Evolutionary conservation across 2,113 vertebrate genomes (phyloP).

Genomic region (Aramus guarauna): DNA sequence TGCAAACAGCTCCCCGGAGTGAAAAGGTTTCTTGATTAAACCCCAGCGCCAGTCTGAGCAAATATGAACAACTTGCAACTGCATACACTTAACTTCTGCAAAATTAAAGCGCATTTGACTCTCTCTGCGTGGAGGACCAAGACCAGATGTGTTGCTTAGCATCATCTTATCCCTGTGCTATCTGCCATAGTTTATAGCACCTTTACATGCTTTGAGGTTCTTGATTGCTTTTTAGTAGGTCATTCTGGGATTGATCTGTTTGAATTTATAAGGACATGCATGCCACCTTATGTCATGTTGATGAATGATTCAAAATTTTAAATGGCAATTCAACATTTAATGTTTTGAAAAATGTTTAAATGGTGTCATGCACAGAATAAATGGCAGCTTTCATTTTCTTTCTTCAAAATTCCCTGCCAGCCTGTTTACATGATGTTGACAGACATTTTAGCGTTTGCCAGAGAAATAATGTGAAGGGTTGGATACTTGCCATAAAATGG

Average conservation of each 20-base stretch:
- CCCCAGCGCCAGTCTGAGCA: neutral
- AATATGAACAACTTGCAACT: neutral
- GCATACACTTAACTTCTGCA: neutral
- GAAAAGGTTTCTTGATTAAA: neutral
- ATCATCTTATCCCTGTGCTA: neutral
- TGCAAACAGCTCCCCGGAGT: neutral
- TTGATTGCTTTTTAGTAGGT: slow-evolving; percentile 54
- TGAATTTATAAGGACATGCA: slow-evolving; percentile 45
- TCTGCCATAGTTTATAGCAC: slow-evolving; percentile 38
- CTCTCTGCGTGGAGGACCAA: neutral
- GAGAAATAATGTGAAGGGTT: slow-evolving; percentile 65
- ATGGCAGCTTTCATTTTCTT: slow-evolving; percentile 63
- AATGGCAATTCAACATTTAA: slow-evolving; percentile 53
- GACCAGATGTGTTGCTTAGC: neutral
- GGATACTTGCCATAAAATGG: slow-evolving; percentile 56
- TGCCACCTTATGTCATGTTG: slow-evolving; percentile 30
- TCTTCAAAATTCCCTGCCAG: slow-evolving; percentile 56
- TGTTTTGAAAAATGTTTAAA: slow-evolving; percentile 59
- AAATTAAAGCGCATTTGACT: neutral
- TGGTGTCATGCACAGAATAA: slow-evolving; percentile 59
- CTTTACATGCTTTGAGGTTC: neutral
- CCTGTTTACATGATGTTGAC: slow-evolving; percentile 54
- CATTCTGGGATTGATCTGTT: slow-evolving; percentile 49
- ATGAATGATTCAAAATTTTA: slow-evolving; percentile 57
- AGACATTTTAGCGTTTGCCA: slow-evolving; percentile 57